Percentiles rank a stretch among this genome's conserved stretches.
phyloP scores from a whole-genome alignment of 30 jellyfish, hydroid and myxozoan genomes.

The Aurelia sp. region DNA sequence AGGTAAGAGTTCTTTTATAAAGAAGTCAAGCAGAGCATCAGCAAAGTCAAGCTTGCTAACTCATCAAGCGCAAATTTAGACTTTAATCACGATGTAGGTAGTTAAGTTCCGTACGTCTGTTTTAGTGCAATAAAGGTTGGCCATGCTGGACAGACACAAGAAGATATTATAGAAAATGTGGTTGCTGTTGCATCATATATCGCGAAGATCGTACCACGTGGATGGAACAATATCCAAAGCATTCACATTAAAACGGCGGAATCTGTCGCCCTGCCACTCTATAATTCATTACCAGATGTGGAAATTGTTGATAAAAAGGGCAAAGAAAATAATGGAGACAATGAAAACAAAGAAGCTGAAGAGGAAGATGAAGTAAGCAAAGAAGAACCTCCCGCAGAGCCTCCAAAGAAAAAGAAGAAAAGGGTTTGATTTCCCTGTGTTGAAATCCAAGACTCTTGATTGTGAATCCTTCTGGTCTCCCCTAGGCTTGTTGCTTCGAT shows the following conservation, averaged over 20 bases:
- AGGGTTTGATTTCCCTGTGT: neutral
- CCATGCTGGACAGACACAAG: constrained; percentile 64
- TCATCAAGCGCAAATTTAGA: too few species aligned
- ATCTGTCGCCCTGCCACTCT: constrained; percentile 91
- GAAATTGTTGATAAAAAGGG: constrained; percentile 5
- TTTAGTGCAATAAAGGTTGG: constrained; percentile 89
- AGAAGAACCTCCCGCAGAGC: constrained; percentile 5
- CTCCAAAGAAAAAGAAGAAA: constrained; percentile 54
- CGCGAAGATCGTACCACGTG: constrained; percentile 85
- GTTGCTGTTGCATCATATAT: constrained; percentile 46
- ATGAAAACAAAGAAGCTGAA: constrained; percentile 20
- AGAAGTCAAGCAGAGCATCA: too few species aligned
- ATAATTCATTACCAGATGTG: constrained; percentile 78
- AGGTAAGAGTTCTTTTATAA: too few species aligned
- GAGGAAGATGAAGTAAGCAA: too few species aligned
- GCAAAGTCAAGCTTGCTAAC: too few species aligned
- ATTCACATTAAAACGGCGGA: constrained; percentile 85
- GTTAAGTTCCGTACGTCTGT: neutral
- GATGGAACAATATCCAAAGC: constrained; percentile 87
- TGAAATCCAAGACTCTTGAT: neutral
- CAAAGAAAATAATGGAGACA: neutral
- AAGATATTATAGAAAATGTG: constrained; percentile 77
- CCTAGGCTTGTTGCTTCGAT: too few species aligned
- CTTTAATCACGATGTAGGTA: too few species aligned
- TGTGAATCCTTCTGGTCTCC: too few species aligned